Base-by-base conservation (phyloP, 1,140 invertebrate genomes). In the Prorops nasuta region DNA sequence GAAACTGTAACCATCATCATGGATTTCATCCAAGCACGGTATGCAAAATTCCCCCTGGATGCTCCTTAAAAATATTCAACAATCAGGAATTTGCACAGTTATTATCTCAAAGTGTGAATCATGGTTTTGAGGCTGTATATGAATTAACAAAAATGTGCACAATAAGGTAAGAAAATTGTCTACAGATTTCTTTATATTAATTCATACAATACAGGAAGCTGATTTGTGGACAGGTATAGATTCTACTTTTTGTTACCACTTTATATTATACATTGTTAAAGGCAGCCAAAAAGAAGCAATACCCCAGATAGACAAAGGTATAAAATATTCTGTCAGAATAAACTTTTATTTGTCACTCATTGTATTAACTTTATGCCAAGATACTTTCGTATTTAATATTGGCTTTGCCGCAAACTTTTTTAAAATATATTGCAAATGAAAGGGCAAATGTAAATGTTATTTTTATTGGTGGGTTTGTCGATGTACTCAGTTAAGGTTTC, bases 131-230 rank as follows among this genome's bases (percentile, higher is more conserved):
- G 76, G 93, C 93, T 22, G 94, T 98, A 4, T 98, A 96, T 65
- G 94, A 98, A 79, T 80, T 98, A 34, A 97, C 94, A 0, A 97
- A 97, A 81, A 98, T 98, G 94, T 98, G 96, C 69, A 97, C 94
- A 15, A 98, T 98, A 62, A 84, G 95, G 84, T 84, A 67, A 57
- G 58, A 41, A 35, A 34, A 35, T 19, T 36, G 24, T 12, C 37
- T 17, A 15, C 19, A 3, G n/a, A 15, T 18, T 9, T 16, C 31
- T 3, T 3, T 9, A 31, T 19, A 19, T 18, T 35, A 15, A 35
- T 35, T 35, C 15, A 8, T 10, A n/a, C 34, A 35, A 7, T 7
- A 12, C 12, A 28, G 6, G 12, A 6, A 28, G 24, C 12, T 6
- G 24, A 12, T 28, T 28, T 28, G 12, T 12, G 12, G 12, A 12